Evolutionary conservation across 2,113 vertebrate species (phyloP).

Genomic region (Protomyctophum bolini): DNA sequence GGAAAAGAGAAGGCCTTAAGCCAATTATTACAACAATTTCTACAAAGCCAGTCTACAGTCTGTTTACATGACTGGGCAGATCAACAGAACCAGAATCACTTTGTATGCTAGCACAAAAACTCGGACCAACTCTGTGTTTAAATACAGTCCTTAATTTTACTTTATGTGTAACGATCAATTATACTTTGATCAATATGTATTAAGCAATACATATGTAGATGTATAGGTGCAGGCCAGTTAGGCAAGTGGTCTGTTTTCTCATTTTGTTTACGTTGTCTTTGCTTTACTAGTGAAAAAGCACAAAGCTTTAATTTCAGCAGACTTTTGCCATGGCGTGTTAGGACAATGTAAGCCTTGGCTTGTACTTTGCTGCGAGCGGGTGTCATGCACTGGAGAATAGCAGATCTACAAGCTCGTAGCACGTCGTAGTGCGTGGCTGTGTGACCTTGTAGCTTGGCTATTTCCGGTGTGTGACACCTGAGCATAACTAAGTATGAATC

Average conservation of each 20-base stretch:
- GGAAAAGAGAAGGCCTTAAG: slow-evolving; percentile 73
- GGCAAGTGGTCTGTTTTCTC: slow-evolving; percentile 65
- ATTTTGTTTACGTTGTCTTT: slow-evolving; percentile 73
- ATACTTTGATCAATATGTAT: slow-evolving; percentile 76
- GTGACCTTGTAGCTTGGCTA: too few species aligned
- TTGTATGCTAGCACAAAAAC: slow-evolving; percentile 70
- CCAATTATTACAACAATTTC: slow-evolving; percentile 63
- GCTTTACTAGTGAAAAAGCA: slow-evolving; percentile 73
- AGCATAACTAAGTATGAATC: too few species aligned
- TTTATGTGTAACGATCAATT: slow-evolving; percentile 67
- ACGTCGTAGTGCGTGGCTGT: too few species aligned
- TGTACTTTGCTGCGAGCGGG: too few species aligned
- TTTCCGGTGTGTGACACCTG: too few species aligned
- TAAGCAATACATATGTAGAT: slow-evolving; percentile 79
- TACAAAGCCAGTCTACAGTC: slow-evolving; percentile 58
- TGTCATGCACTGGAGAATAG: too few species aligned
- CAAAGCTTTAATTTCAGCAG: slow-evolving; percentile 75
- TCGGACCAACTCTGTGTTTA: slow-evolving; percentile 75
- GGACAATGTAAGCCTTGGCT: slow-evolving; percentile 51
- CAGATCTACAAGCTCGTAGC: too few species aligned
- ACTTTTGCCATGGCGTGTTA: slow-evolving; percentile 72
- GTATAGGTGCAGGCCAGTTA: slow-evolving; percentile 66
- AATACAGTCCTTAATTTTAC: slow-evolving; percentile 61
- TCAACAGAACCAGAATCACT: slow-evolving; percentile 54
- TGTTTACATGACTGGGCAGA: slow-evolving; percentile 73